phyloP scores from a whole-genome alignment of 2,113 vertebrate genomes.

The Trogon surrucura region DNA sequence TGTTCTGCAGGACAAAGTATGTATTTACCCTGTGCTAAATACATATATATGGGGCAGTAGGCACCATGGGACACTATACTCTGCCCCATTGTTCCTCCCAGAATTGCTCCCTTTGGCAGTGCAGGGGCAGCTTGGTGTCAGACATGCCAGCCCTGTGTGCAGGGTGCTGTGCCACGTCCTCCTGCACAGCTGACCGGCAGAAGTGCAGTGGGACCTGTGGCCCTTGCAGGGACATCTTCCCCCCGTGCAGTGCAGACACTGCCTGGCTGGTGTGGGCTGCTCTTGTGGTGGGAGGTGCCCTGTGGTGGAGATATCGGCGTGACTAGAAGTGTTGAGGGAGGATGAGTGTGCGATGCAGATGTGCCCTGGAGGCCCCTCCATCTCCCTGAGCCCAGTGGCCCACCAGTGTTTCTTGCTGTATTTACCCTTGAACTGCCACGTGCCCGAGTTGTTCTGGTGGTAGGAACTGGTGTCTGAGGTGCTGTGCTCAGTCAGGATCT shows the following conservation, averaged over 20 bases:
- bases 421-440: neutral
- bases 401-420: rapidly evolving
- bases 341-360: rapidly evolving
- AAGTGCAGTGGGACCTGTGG: neutral
- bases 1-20: neutral
- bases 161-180: neutral
- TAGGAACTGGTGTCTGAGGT: neutral
- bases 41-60: rapidly evolving
- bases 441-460: neutral
- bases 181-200: neutral
- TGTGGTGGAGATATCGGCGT: neutral
- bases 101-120: neutral
- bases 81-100: neutral
- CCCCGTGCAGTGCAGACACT: neutral
- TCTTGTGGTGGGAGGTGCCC: neutral
- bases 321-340: neutral
- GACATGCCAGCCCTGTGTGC: neutral
- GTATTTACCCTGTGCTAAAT: neutral
- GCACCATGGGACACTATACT: too few relatives aligned
- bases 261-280: neutral
- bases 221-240: neutral
- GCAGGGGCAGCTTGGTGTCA: neutral
- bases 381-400: neutral
- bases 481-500: neutral
- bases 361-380: neutral